Evolutionary conservation across 2,888 invertebrate species (phyloP).

Genomic region (Clistopyga incitator): DNA sequence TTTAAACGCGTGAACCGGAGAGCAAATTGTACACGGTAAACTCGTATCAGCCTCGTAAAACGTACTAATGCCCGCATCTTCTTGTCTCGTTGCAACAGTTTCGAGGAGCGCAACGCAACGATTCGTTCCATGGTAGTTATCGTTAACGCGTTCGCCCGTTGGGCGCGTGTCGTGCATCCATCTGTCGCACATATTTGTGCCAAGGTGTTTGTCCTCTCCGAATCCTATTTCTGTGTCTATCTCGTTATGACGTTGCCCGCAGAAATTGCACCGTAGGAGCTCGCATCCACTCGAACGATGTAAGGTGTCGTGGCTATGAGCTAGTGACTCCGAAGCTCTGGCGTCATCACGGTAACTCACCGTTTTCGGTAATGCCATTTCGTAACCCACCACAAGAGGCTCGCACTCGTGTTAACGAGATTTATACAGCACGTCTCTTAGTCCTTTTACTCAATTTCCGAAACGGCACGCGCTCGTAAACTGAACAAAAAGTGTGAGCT

Average conservation of each 20-base stretch:
- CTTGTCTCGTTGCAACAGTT: slow-evolving; percentile 20
- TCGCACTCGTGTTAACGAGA: slow-evolving; percentile 27
- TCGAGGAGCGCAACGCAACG: slow-evolving; percentile 7
- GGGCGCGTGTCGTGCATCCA: slow-evolving; percentile 33
- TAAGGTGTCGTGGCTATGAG: slow-evolving; percentile 21
- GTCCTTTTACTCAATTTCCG: slow-evolving; percentile 37
- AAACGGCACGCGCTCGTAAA: slow-evolving; percentile 1
- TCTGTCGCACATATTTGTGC: slow-evolving; percentile 63
- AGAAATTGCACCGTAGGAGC: slow-evolving; percentile 28
- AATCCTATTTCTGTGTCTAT: slow-evolving; percentile 53
- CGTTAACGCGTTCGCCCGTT: slow-evolving; percentile 13
- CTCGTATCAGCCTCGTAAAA: not conserved
- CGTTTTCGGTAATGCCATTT: slow-evolving; percentile 54
- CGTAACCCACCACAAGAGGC: slow-evolving; percentile 4
- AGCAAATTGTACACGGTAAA: not conserved
- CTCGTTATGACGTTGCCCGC: slow-evolving; percentile 41
- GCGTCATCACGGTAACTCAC: slow-evolving; percentile 25
- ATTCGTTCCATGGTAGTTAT: slow-evolving; percentile 28
- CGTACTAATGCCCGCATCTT: slow-evolving; percentile 7
- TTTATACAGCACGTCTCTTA: slow-evolving; percentile 13
- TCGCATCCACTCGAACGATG: slow-evolving; percentile 32
- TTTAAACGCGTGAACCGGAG: not conserved
- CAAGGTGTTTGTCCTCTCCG: slow-evolving; percentile 65
- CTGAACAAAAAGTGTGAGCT: too few relatives aligned
- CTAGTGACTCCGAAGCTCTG: not conserved